Evolutionary conservation across 2,888 invertebrate species (phyloP), one percentile per base, ranked within the genome.

Genomic region (Balanococcus diminutus): DNA sequence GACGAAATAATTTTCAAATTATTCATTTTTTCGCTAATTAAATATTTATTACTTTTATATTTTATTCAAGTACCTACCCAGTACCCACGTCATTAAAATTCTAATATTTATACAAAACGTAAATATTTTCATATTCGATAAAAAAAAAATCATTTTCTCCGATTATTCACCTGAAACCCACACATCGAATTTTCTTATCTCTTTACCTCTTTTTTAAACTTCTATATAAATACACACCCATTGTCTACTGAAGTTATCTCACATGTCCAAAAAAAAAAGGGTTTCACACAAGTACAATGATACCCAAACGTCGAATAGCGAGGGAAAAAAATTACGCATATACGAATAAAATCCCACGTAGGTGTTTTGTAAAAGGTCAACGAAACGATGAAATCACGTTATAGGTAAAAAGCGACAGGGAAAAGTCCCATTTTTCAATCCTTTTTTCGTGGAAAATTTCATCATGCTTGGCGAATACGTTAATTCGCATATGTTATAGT

Each of bases 161-260:
- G 67, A 67, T 67, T 67, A 67, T 67, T 67, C 67, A 67, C 67
- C 67, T 28, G 67, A 67, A 28, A 67, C 67, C 25, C 67, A 67
- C 67, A 67, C 67, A 28, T 28, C 25, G 16, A 32, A 22, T 36
- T 36, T 36, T 28, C 72, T 72, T 72, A 72, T 32, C 36, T 79
- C 19, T 79, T 36, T 25, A 6, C 22, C 11, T 61, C 11, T 61
- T 75, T 32, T 36, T 32, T 6, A 16, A 79, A 19, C 19, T 19
- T 36, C 36, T 36, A 79, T 36, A 79, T 36, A 79, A 32, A 79
- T 79, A 79, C 75, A 79, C 75, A 36, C 75, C 75, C 75, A 79
- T 79, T 36, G 19, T 79, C 75, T n/a, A n/a, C n/a, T 19, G 36
- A 32, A 19, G 75, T 32, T 11, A 32, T 6, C 16, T 75, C 32